Base-by-base conservation (phyloP, 1,140 invertebrate species). In the Subanguina moxae region DNA sequence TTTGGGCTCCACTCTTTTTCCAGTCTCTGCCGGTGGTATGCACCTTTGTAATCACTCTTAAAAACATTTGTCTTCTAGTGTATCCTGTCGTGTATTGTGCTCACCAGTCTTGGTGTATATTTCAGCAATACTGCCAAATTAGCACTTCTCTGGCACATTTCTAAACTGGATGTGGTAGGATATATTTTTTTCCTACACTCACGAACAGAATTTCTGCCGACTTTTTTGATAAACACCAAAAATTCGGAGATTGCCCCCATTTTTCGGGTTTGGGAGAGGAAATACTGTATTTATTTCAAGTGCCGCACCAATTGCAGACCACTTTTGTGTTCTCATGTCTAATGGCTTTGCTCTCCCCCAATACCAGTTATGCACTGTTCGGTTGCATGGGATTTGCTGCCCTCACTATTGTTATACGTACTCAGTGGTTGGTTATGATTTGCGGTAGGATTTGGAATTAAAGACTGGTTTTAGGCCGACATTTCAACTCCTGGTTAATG, bases 401-500 rank as follows among this genome's bases (percentile, higher is more conserved):
- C 23, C 21, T 56, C 27, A 77, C 74, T 27, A 73, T 76, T 42
- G 56, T 76, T 48, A 19, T 72, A 11, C 30, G 74, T 30, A 62
- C 75, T 11, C 74, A 76, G 62, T 76, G 74, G 70, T 72, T 48
- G 66, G 38, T 67, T 57, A 9, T 9, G 48, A 1, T 25, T 72
- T 46, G 30, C 21, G 15, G 32, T 3, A 0, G 1, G 27, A 66
- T 66, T 66, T 28, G 30, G 66, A 38, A 15, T 52, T 52, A 21
- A 52, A 52, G 23, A 27, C 30, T 43, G 15, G 19, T 38, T 76
- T 30, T 45, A 72, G 71, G 74, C 74, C 74, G 9, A 65, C 71
- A 19, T 70, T 76, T 59, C 74, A 76, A 52, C 61, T 66, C 11
- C 58, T 76, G 38, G 71, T 75, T 15, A 76, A 76, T 67, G 75